Base-by-base conservation (phyloP, 2,888 invertebrate species). In the Seira sanloemensis region DNA sequence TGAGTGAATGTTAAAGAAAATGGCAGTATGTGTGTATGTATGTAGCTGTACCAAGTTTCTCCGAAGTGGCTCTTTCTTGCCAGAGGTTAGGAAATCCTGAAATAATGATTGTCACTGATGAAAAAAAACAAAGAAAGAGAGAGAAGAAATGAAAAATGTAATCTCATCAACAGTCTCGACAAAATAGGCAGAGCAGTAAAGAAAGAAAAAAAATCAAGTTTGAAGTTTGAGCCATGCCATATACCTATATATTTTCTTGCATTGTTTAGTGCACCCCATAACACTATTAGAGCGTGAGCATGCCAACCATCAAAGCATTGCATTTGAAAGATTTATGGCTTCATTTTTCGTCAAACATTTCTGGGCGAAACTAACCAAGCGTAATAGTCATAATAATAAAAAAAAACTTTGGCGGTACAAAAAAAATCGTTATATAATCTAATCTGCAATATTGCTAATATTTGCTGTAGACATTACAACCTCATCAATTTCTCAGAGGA, bases 71-170 rank as follows among this genome's bases (percentile, higher is more conserved):
- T 9, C 62, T 62, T 62, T 23, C n/a, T 62, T 23, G 62, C n/a
- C n/a, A 58, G 58, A n/a, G 62, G 62, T 62, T 62, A 62, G 21
- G 62, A 62, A 62, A 62, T 62, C 62, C 21, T 62, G 62, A 62
- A 72, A 54, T 58, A 72, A 54, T 72, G 54, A 72, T 72, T 72
- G 72, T 54, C 23, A 50, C 23, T 72, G 72, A 72, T 72, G 72
- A 72, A 72, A 16, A n/a, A 25, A 50, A 71, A 50, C 19, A 62
- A 58, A 58, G n/a, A 12, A 58, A 16, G 37, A n/a, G n/a, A 12
- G n/a, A 16, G 37, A n/a, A 50, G 16, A 50, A n/a, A 26, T 71
- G 46, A 72, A 72, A 72, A 54, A 72, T 72, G 50, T 62, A 62
- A 62, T 62, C 21, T 62, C 62, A 62, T n/a, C 23, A 62, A 62